Evolutionary conservation across 2,888 invertebrate genomes (phyloP), one percentile per base, ranked within the genome.

Genomic region (Tanypteryx hageni): DNA sequence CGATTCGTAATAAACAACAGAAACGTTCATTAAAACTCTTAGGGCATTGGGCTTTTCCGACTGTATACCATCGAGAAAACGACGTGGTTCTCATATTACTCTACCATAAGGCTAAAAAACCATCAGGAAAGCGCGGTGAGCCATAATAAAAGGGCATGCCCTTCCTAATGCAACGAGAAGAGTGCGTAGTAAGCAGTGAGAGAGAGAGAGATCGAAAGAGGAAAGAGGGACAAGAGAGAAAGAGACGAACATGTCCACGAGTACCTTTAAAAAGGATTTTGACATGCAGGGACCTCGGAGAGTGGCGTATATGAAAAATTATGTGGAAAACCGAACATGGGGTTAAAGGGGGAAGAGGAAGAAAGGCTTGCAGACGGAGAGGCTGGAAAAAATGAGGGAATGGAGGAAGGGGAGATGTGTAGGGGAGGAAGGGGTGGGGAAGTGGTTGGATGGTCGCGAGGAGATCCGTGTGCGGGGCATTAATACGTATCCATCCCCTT

Each of bases 191-290:
- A 44, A 44, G 22, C n/a, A n/a, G 68, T n/a, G 13, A 68, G 4
- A 68, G 68, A n/a, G n/a, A 68, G n/a, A 7, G 22, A 68, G 18
- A n/a, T n/a, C 18, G 18, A 0, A 4, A 10, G n/a, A 68, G 7
- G n/a, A 18, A n/a, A 2, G 16, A 14, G 64, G 14, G 64, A 64
- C 7, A n/a, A 44, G 44, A 68, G 68, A 10, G 56, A 68, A 68
- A 44, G 1, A 86, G 27, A 59, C 16, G 27, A 10, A 59, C 59
- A 59, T 14, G 86, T 61, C 27, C 58, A 59, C 58, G 59, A 59
- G 58, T 86, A 59, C 27, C 31, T 89, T 89, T 31, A 7, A 16
- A 64, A 64, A 31, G 86, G 86, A 13, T 86, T 86, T 59, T 59
- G 86, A 59, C 86, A 61, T 31, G 27, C 44, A 44, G 22, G 22